Evolutionary conservation across 2,797 vertebrate genomes (phyloP), one percentile per base, ranked within the genome.

Genomic region (Pseudochirops cupreus): DNA sequence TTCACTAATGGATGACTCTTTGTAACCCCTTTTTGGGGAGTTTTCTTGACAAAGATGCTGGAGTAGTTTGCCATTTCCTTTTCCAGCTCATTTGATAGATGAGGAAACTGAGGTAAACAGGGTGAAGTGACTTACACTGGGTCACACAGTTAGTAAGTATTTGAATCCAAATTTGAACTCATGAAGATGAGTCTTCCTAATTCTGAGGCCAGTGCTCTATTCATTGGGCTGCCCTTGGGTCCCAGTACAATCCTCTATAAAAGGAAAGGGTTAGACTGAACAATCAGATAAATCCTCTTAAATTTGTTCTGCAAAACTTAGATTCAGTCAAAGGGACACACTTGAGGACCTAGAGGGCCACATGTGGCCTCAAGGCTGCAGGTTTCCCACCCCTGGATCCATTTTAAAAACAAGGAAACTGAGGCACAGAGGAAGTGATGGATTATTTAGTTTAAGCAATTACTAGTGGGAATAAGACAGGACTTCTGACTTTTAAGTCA

Each of bases 361-460:
- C 57, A 28, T 28, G 7, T 58, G 57, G 57, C 9, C 57, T 58
- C 7, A 9, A 28, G 26, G 26, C 7, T 6, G 0, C 7, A 58
- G 57, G 1, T 28, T 28, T 26, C 26, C 26, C 57, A 28, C 7
- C 57, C 57, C 57, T 57, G 56, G 56, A 91, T 12, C 13, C 28
- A 46, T 90, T 95, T 92, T 56, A 95, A 57, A 91, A 29, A 92
- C 18, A 58, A 94, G 54, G 67, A 95, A 95, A 94, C 21, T 39
- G 55, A 95, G 94, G 91, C 24, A 18, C 39, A 5, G 39, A 39
- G 18, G 9, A 91, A 56, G 46, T 92, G 90, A 91, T 94, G 59
- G 57, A 90, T 92, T 94, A 91, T 55, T 95, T 67, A 94, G 55
- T 92, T 82, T 82, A 55, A 91, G 58, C 92, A 62, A 0, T 62